Base-by-base conservation (phyloP, 2,888 invertebrate species). In the Alloplasta piceator region DNA sequence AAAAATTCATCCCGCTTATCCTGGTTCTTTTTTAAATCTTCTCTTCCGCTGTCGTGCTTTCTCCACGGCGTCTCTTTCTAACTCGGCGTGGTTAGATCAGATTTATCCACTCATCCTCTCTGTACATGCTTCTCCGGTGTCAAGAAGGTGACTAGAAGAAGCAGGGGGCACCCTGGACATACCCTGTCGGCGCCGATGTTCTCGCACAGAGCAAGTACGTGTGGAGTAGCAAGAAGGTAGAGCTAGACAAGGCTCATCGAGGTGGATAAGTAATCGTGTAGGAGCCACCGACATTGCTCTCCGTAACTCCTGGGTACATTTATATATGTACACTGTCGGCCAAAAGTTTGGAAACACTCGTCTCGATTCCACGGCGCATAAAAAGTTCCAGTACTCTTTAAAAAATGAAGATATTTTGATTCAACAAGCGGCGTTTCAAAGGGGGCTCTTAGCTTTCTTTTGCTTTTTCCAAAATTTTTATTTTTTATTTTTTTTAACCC, bases 181-280 rank as follows among this genome's bases (percentile, higher is more conserved):
- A 50, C 16, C 46, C 68, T 55, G 60, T 61, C 41, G 74, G 74
- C 74, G 74, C 67, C 60, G 58, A 75, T 75, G 67, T 75, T 26
- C 61, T 61, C 75, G 73, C 64, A 64, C 66, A 67, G 52, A 67
- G 55, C 67, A 39, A 75, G 60, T 61, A 56, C 36, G 50, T 36
- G 75, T 60, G 75, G 52, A 10, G 56, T 66, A 48, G 64, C 58
- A 39, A 68, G 55, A 26, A 55, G 43, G 43, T 41, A 67, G 36
- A 6, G 39, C 14, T 38, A 56, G 67, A 63, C 36, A 50, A 41
- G 71, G 9, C 14, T 14, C 52, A 14, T 58, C 43, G 48, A 74
- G 48, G 73, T 36, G 72, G 38, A 56, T 70, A 26, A 16, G 39
- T 52, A 48, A 52, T 72, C 72, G 72, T 41, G n/a, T 12, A 6